These are phyloP conservation scores for Bergia sp. DNA, from an alignment of 92 coral and sea anemone species.

Conservation along the genomic window DNA sequence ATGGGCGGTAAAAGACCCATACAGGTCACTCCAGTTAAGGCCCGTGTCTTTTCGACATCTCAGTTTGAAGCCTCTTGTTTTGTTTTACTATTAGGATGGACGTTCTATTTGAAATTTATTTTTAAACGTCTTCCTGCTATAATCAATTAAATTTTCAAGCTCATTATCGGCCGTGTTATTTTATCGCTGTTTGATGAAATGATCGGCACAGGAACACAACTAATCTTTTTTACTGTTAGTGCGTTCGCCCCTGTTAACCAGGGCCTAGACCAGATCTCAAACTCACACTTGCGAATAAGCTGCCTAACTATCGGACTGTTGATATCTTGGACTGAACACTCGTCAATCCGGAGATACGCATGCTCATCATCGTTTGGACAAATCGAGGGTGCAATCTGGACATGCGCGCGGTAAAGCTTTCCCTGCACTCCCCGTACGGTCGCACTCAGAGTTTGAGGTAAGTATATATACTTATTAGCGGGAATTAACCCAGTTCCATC, in stretches of 20 bases:
- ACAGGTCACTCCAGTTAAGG: no score
- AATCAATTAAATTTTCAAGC: constrained; percentile 1
- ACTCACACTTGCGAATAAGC: constrained; percentile 40
- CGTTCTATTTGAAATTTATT: no score
- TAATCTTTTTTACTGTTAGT: constrained; percentile 31
- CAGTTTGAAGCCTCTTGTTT: no score
- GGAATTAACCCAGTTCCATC: constrained; percentile 43
- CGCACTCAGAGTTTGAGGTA: constrained; percentile 24
- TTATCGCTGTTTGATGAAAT: neutral
- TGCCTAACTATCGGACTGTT: neutral
- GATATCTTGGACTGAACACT: constrained; percentile 38
- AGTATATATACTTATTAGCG: constrained; percentile 35
- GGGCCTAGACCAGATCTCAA: constrained; percentile 39
- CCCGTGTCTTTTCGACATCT: no score
- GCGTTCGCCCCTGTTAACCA: constrained; percentile 9
- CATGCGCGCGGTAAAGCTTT: constrained; percentile 16
- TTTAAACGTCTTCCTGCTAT: no score
- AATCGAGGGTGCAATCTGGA: constrained; percentile 44
- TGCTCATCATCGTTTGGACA: constrained; percentile 44
- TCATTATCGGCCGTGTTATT: constrained; percentile 1
- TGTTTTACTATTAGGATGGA: no score
- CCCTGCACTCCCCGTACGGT: constrained; percentile 22
- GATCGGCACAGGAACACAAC: constrained; percentile 4
- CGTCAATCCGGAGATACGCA: constrained; percentile 19
- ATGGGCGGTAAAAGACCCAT: no score